phyloP scores from a whole-genome alignment of 2,797 vertebrate species.

The Anniella stebbinsi region DNA sequence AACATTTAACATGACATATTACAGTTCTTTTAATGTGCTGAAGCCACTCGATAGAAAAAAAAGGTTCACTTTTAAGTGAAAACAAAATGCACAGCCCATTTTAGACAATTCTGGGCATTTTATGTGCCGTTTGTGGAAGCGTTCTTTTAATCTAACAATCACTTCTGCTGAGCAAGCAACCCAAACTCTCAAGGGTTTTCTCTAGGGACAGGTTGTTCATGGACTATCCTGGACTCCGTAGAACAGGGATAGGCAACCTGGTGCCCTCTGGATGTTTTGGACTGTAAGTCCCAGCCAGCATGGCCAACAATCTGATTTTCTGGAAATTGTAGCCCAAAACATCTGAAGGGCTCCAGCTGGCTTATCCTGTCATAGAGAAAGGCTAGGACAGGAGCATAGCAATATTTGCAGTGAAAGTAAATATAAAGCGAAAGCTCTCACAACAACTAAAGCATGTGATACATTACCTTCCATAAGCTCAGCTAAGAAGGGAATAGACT shows the following conservation, averaged over 20 bases:
- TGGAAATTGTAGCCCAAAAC: too few relatives aligned
- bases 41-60: background rate
- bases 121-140: background rate
- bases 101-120: background rate
- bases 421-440: background rate
- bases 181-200: too few relatives aligned
- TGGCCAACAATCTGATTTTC: too few relatives aligned
- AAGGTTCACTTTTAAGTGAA: background rate
- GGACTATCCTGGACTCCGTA: background rate
- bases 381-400: background rate
- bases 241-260: too few relatives aligned
- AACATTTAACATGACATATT: background rate
- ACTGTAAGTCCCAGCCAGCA: too few relatives aligned
- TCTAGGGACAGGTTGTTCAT: background rate
- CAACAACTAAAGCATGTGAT: background rate
- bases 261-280: too few relatives aligned
- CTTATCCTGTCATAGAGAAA: background rate
- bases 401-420: background rate
- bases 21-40: background rate
- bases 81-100: background rate
- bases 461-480: slow-evolving; percentile 97
- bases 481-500: slow-evolving; percentile 95
- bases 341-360: too few relatives aligned
- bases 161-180: background rate
- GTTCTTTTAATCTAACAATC: background rate